phyloP scores from a whole-genome alignment of 2,797 vertebrate species.

The Cercopithecus hamlyni region DNA sequence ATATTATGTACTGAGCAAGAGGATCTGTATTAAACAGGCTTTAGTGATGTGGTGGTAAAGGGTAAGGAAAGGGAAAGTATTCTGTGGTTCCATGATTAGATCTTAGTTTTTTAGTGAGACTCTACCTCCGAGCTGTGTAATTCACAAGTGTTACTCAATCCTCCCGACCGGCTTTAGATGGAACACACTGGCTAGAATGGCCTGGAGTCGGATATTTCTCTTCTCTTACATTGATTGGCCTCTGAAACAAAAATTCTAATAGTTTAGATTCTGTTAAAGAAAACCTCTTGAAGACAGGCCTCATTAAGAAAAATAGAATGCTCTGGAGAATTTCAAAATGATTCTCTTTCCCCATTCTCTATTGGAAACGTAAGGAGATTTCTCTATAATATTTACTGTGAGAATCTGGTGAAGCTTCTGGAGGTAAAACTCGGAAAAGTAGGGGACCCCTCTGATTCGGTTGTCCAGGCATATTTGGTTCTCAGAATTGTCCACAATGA shows the following conservation, averaged over 20 bases:
- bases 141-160: not conserved
- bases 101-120: not conserved
- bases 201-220: not conserved
- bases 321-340: no score
- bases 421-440: not conserved
- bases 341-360: not conserved
- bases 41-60: not conserved
- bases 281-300: not conserved
- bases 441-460: no score
- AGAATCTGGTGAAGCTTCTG: not conserved
- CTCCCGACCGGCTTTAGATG: not conserved
- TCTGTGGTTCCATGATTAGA: not conserved
- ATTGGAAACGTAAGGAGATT: accelerated
- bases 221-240: not conserved
- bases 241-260: not conserved
- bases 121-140: not conserved
- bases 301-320: not conserved
- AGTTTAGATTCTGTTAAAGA: not conserved
- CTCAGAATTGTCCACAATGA: not conserved
- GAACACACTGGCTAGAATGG: not conserved
- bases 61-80: no score
- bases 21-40: accelerated
- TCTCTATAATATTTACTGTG: not conserved
- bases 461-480: not conserved
- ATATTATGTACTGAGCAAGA: not conserved